Evolutionary conservation across 2,888 invertebrate genomes (phyloP).

Genomic region (Rhagium mordax): DNA sequence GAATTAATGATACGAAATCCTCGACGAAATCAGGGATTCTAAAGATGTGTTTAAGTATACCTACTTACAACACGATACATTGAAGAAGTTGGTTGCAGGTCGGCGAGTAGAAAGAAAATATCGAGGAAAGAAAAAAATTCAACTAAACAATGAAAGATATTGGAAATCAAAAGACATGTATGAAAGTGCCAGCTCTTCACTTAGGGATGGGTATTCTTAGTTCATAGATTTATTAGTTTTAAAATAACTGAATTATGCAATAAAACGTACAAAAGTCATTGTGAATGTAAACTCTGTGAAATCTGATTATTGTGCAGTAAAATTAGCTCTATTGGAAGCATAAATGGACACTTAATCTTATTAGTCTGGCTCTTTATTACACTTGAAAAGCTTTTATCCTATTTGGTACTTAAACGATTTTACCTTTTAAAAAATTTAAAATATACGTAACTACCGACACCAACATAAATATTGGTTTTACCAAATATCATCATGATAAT

Average conservation of each 20-base stretch:
- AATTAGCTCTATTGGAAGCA: conserved; percentile 30
- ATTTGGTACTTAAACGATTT: conserved; percentile 17
- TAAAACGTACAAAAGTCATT: conserved; percentile 26
- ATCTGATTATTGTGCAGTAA: conserved; percentile 35
- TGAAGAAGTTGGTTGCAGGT: too few relatives aligned
- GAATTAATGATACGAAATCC: too few relatives aligned
- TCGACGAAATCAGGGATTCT: too few relatives aligned
- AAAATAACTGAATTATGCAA: conserved; percentile 16
- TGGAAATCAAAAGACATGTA: too few relatives aligned
- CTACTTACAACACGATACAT: too few relatives aligned
- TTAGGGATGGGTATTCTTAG: too few relatives aligned
- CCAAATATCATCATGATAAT: background rate
- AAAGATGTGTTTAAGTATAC: too few relatives aligned
- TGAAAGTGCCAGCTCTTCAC: too few relatives aligned
- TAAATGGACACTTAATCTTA: conserved; percentile 29
- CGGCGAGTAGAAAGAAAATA: too few relatives aligned
- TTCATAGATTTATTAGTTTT: too few relatives aligned
- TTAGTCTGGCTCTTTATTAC: conserved; percentile 28
- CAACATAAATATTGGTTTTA: background rate
- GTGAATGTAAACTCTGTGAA: conserved; percentile 23
- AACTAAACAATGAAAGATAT: too few relatives aligned
- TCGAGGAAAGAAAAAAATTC: too few relatives aligned
- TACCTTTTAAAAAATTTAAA: conserved; percentile 23
- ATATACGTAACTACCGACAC: background rate
- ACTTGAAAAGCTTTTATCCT: conserved; percentile 22